phyloP scores from a whole-genome alignment of 2,888 invertebrate species.

The Hartigia nigra region DNA sequence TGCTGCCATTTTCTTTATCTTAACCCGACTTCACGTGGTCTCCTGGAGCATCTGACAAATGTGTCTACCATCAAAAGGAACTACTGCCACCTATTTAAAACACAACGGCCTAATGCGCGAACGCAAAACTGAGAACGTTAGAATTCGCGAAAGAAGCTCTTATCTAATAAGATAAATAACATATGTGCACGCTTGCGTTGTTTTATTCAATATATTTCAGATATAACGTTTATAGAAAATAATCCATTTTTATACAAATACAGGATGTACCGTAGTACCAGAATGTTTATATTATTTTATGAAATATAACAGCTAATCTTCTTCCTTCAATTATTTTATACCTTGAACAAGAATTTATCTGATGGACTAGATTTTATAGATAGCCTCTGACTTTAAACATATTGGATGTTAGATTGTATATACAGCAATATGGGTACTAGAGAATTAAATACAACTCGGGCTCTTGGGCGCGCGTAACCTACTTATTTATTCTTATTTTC shows the following conservation, averaged over 20 bases:
- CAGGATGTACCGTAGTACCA: background rate
- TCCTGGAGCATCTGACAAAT: background rate
- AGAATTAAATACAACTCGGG: background rate
- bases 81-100: background rate
- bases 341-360: background rate
- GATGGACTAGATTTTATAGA: background rate
- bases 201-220: background rate
- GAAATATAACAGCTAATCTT: background rate
- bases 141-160: background rate
- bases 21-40: background rate
- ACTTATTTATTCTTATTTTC: background rate
- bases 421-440: background rate
- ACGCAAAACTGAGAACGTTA: background rate
- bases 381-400: background rate
- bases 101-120: background rate
- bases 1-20: constrained; percentile 65
- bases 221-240: background rate
- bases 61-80: background rate
- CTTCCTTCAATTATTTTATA: background rate
- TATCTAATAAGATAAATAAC: background rate
- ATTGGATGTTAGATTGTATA: background rate
- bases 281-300: background rate
- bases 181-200: background rate
- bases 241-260: background rate
- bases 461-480: background rate